Evolutionary conservation across 2,113 vertebrate genomes (phyloP), one percentile per base, ranked within the genome.

Genomic region (Tyrannus savana): DNA sequence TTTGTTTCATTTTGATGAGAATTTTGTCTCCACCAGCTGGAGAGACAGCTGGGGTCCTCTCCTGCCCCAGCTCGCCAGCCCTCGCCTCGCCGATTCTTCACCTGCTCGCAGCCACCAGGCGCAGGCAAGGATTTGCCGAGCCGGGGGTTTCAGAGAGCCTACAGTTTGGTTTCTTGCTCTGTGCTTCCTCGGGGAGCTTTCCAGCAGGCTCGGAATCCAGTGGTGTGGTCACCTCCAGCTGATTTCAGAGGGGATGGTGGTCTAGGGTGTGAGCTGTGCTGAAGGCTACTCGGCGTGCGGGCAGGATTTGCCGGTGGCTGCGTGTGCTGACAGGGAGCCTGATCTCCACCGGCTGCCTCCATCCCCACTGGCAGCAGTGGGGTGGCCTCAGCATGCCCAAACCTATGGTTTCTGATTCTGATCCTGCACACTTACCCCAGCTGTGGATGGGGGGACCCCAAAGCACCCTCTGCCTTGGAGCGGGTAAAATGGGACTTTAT

Each of bases 11-110:
- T 95, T 93, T 74, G 87, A 95, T 94, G 96, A 92, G 89, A 96
- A 94, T 95, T 96, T 94, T 89, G 91, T 94, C 77, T 94, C 84
- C 81, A 95, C 95, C 93, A 96, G 96, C 96, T 96, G 96, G 96
- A 96, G 91, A 92, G 91, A 94, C 96, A 96, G 95, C 96, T 96
- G 95, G 93, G 64, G 74, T 95, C 77, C 87, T 84, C 89, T 94
- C 69, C 79, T 96, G 95, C 91, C 96, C 95, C 8, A 0, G 67
- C 91, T 88, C 72, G 22, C 89, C 91, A 96, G 84, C 95, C 91
- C 81, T 94, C 6, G 72, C 93, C 84, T 89, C 0, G 14, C 60
- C 16, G 5, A 47, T 50, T 96, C 77, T 74, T 96, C 60, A 91
- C 89, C 84, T 96, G 84, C 89, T 95, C 7, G 3, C 86, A 68